Conservation (phyloP, 1,140 invertebrate species). For the Plectrocnemia conspersa region DNA sequence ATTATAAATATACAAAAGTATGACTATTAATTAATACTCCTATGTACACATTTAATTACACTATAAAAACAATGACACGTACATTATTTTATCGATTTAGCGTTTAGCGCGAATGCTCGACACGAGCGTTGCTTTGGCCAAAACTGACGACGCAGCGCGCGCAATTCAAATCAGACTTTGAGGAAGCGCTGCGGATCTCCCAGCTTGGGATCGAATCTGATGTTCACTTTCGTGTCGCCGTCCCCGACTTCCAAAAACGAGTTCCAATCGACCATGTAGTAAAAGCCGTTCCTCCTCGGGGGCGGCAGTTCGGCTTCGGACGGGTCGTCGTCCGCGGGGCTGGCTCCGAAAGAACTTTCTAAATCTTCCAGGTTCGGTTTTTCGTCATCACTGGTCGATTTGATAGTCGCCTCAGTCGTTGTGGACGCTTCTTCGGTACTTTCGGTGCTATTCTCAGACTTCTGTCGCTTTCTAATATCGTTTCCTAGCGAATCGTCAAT, state of each 20-base stretch:
- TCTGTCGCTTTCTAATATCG: slow-evolving; percentile 39
- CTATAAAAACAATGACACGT: too few species aligned
- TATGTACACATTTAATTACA: too few species aligned
- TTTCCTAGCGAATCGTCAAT: slow-evolving; percentile 29
- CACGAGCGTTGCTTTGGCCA: too few species aligned
- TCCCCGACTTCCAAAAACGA: slow-evolving; percentile 77
- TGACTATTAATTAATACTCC: too few species aligned
- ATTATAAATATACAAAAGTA: background rate
- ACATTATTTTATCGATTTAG: too few species aligned
- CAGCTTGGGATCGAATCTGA: slow-evolving; percentile 72
- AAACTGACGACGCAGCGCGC: too few species aligned
- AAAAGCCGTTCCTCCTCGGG: slow-evolving; percentile 67
- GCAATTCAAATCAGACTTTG: too few species aligned
- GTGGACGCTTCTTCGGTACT: slow-evolving; percentile 38
- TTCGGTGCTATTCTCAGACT: slow-evolving; percentile 24
- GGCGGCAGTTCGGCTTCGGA: slow-evolving; percentile 58
- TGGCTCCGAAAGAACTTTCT: slow-evolving; percentile 71
- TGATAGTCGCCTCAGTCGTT: slow-evolving; percentile 13
- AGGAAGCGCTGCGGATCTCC: slow-evolving; percentile 73
- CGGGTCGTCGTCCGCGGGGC: slow-evolving; percentile 47
- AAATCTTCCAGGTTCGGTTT: slow-evolving; percentile 59
- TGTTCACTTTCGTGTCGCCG: slow-evolving; percentile 68
- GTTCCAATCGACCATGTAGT: slow-evolving; percentile 81
- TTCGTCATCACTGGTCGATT: slow-evolving; percentile 36
- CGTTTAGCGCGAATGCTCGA: too few species aligned